Evolutionary conservation across 1,140 invertebrate genomes (phyloP).

Genomic region (Drosophila ercepeae): DNA sequence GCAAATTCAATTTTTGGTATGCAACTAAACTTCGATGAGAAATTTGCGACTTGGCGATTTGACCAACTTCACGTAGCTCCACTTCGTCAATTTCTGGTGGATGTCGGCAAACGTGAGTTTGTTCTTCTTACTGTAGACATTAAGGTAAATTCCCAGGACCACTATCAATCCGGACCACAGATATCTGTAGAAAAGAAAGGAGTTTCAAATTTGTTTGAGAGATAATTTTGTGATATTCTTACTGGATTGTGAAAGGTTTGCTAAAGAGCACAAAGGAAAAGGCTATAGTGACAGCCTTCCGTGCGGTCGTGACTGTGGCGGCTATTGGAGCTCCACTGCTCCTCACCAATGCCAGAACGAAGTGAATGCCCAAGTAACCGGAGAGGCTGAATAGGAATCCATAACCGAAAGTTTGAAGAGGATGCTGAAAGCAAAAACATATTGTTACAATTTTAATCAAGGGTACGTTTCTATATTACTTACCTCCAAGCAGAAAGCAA

Average conservation of each 20-base stretch:
- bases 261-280: conserved; percentile 96
- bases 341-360: conserved; percentile 94
- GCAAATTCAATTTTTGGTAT: conserved; percentile 49
- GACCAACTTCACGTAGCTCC: conserved; percentile 26
- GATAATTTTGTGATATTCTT: conserved; percentile 84
- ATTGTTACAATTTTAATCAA: background rate
- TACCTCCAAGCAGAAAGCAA: conserved; percentile 92
- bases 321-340: conserved; percentile 95
- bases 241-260: conserved; percentile 97
- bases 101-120: conserved; percentile 78
- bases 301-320: conserved; percentile 94
- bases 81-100: conserved; percentile 56
- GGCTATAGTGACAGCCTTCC: conserved; percentile 96
- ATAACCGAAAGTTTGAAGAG: conserved; percentile 92
- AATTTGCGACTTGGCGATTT: conserved; percentile 72
- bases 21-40: conserved; percentile 71
- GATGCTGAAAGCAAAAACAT: conserved; percentile 86
- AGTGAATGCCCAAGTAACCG: conserved; percentile 96
- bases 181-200: conserved; percentile 87
- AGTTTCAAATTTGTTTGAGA: background rate
- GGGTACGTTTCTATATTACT: conserved; percentile 22
- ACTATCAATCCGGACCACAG: conserved; percentile 95
- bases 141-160: conserved; percentile 95
- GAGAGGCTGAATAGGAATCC: conserved; percentile 93
- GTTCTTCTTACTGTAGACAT: conserved; percentile 92